Base-by-base conservation (phyloP, 2,113 vertebrate genomes). In the Ictalurus punctatus region DNA sequence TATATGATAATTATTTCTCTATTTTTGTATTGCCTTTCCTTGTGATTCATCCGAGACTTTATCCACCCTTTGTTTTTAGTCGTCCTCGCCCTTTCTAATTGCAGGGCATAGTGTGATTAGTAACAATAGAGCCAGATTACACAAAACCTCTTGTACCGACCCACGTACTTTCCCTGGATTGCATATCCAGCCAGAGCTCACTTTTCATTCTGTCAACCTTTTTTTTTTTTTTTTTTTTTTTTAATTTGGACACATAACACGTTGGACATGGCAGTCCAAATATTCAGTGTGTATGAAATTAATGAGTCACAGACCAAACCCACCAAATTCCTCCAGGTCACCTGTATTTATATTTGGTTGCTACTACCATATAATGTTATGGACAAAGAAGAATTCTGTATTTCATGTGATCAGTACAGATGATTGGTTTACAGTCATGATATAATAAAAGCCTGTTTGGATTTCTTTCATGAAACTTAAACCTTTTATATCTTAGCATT, bases 401-500 rank as follows among this genome's bases (percentile, higher is more conserved):
- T 71, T 37, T 71, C 67, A n/a, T 0, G 1, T 69, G n/a, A 69
- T 37, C 30, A 6, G 69, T 69, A 6, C 67, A 69, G n/a, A 2
- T 69, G 27, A 69, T 69, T 69, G 16, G n/a, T 69, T 69, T 16
- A 34, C n/a, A 69, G 34, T 14, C 67, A 23, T 44, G 40, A 78
- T 4, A 44, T 44, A 44, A 48, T 10, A 79, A n/a, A 79, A 13
- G 12, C 13, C 40, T 5, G 19, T 44, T 76, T 27, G 5, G 2
- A 74, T 10, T 23, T 9, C 8, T 25, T 76, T 81, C 1, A 34
- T 4, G 14, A 58, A 80, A 56, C 34, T 79, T 37, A 40, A 79
- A 2, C 84, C 58, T 85, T 91, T 81, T n/a, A 13, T 4, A 91
- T 90, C 80, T 73, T 76, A 92, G 86, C 90, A 92, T 93, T 89